phyloP scores from a whole-genome alignment of 2,113 vertebrate genomes.

The Beaufortia kweichowensis region DNA sequence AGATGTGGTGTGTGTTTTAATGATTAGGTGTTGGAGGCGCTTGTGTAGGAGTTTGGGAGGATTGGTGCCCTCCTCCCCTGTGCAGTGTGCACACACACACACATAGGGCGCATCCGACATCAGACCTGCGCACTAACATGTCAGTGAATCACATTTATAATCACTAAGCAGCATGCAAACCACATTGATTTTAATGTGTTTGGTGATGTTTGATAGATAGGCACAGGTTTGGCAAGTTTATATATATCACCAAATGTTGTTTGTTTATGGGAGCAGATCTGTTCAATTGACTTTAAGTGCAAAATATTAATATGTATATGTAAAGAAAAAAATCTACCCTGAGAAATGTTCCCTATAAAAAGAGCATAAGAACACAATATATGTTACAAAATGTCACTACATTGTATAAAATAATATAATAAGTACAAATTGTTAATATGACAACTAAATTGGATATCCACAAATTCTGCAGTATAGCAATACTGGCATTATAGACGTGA shows the following conservation, averaged over 20 bases:
- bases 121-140: constrained; percentile 31
- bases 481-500: too few species aligned
- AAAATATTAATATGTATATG: background rate
- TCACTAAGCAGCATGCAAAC: background rate
- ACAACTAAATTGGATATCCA: too few species aligned
- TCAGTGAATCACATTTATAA: background rate
- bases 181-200: background rate
- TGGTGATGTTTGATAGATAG: background rate
- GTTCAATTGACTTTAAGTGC: background rate
- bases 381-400: too few species aligned
- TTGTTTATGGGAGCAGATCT: background rate
- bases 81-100: background rate
- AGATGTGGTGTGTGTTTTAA: constrained; percentile 61
- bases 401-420: too few species aligned
- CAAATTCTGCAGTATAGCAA: too few species aligned
- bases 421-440: too few species aligned
- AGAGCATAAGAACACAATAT: too few species aligned
- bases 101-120: background rate
- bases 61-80: constrained; percentile 65
- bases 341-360: too few species aligned
- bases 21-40: constrained; percentile 64
- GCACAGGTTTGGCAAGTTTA: too few species aligned
- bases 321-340: too few species aligned
- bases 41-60: constrained; percentile 61
- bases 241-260: background rate